phyloP scores from a whole-genome alignment of 2,113 vertebrate species.

The Pteruthius melanotis region DNA sequence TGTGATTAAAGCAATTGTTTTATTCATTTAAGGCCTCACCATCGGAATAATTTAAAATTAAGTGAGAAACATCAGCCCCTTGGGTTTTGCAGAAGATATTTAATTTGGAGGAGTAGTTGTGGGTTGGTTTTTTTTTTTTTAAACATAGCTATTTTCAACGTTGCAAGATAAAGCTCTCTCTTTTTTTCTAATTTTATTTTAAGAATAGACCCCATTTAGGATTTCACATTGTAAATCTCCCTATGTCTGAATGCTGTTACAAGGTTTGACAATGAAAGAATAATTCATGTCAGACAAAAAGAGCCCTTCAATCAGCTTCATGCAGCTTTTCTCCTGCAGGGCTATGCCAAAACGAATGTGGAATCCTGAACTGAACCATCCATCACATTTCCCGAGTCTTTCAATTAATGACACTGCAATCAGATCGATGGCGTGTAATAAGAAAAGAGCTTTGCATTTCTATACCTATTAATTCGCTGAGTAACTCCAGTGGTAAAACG shows the following conservation, averaged over 20 bases:
- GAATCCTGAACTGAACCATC: conserved; percentile 68
- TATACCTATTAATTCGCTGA: conserved; percentile 82
- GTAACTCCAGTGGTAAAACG: conserved; percentile 74
- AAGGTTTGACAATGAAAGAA: conserved; percentile 75
- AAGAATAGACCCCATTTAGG: conserved; percentile 65
- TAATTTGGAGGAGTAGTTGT: conserved; percentile 50
- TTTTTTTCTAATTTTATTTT: conserved; percentile 63
- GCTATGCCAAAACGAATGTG: conserved; percentile 66
- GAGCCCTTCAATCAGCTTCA: conserved; percentile 68
- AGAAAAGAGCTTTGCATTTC: conserved; percentile 82
- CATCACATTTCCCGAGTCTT: conserved; percentile 73
- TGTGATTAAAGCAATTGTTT: conserved; percentile 37
- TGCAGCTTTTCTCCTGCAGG: conserved; percentile 68
- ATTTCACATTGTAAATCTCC: conserved; percentile 73
- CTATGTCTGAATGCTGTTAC: conserved; percentile 67
- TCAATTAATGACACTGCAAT: conserved; percentile 81
- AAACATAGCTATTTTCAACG: conserved; percentile 38
- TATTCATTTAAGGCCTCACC: conserved; percentile 32
- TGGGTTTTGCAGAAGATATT: conserved; percentile 45
- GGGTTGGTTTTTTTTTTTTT: background rate
- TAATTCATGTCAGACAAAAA: conserved; percentile 73
- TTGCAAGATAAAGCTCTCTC: conserved; percentile 36
- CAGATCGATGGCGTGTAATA: conserved; percentile 80
- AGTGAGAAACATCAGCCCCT: conserved; percentile 45
- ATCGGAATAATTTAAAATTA: conserved; percentile 41